Evolutionary conservation across 2,113 vertebrate species (phyloP), one percentile per base, ranked within the genome.

Genomic region (Glareola pratincola): DNA sequence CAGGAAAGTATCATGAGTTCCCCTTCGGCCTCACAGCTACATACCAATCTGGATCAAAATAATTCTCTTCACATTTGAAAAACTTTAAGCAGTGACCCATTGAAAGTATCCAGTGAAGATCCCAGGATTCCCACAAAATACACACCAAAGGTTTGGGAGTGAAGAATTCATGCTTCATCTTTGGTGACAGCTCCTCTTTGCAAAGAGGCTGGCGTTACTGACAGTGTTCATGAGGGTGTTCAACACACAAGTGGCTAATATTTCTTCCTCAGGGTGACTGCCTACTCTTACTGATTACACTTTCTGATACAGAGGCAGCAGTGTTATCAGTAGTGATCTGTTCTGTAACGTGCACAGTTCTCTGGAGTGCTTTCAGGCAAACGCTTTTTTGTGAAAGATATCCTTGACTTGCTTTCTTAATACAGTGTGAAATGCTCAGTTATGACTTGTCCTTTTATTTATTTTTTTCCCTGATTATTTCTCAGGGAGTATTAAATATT

Each of bases 401-500:
- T 19, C 60, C 47, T 86, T 78, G 66, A 53, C 45, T 68, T 78
- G 24, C 51, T 86, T 83, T 86, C 56, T 45, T 80, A 41, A 47
- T 51, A 43, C 45, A 30, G 10, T 34, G 47, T 71, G 59, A 78
- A 88, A 43, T 72, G 53, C 69, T 94, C 12, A 9, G 32, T 62
- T 62, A 17, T 73, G 73, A 37, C 45, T 72, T 87, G 20, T 75
- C 73, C 48, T 79, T 80, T 75, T 57, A 50, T 75, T 90, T 94
- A 43, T 67, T 94, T 95, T 94, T 95, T 91, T 41, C 66, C 13
- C 47, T 72, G 43, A 27, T 89, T 89, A 23, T 85, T 92, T 89
- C 88, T 91, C 4, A 9, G 60, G 10, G 24, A 69, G n/a, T 90
- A 80, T 89, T 67, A 87, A 92, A 94, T 96, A 85, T 85, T 96